Evolutionary conservation across 2,113 vertebrate species (phyloP).

Genomic region (Nyctibius bracteatus): DNA sequence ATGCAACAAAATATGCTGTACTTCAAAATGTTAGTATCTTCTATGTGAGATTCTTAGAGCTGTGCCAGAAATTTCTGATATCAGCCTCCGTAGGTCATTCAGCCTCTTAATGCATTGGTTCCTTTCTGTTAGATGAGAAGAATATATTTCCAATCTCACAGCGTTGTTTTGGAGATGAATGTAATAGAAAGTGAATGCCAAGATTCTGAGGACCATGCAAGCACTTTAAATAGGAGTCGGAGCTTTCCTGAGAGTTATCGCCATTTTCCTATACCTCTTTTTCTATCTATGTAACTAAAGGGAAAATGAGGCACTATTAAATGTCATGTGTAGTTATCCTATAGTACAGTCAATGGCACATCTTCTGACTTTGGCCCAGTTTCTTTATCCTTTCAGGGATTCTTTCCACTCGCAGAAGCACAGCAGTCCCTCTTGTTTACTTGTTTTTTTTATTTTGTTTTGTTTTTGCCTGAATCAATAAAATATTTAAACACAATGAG

Average conservation of each 20-base stretch:
- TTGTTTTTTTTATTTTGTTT: slow-evolving; percentile 12
- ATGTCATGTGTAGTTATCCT: neutral
- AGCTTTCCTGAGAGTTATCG: neutral
- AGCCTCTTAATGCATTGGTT: neutral
- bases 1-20: neutral
- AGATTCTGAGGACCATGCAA: neutral
- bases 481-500: slow-evolving; percentile 49
- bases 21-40: neutral
- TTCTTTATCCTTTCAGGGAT: neutral
- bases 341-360: neutral
- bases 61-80: neutral
- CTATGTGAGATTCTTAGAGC: neutral
- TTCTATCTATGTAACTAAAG: neutral
- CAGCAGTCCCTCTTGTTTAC: neutral
- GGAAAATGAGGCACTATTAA: neutral
- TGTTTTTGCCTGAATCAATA: neutral
- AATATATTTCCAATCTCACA: neutral
- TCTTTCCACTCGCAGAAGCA: neutral
- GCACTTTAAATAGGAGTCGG: neutral
- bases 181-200: neutral
- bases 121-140: neutral
- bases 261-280: neutral
- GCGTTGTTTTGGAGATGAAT: neutral
- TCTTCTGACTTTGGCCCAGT: neutral
- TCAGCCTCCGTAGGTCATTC: neutral